phyloP scores from a whole-genome alignment of 1,140 invertebrate genomes.

The Eupristina koningsbergeri region DNA sequence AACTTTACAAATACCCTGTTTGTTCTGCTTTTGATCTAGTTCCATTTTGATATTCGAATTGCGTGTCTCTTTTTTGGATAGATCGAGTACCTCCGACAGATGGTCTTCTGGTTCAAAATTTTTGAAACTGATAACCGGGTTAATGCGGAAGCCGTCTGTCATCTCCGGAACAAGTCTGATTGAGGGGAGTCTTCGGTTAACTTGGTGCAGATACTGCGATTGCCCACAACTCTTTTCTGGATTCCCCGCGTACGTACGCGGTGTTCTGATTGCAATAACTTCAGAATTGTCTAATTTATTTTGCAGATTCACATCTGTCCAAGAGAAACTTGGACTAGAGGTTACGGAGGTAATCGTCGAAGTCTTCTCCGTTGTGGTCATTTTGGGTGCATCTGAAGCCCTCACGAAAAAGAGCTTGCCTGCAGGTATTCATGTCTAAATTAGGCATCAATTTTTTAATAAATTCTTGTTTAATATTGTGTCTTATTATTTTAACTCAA shows the following conservation, averaged over 20 bases:
- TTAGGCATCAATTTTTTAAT: neutral
- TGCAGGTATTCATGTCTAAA: neutral
- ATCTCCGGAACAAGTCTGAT: neutral
- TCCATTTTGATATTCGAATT: neutral
- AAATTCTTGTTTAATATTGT: neutral
- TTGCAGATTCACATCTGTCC: constrained; percentile 18
- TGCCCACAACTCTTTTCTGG: neutral
- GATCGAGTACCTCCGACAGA: constrained; percentile 36
- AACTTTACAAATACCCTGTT: constrained; percentile 12
- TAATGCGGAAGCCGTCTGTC: neutral
- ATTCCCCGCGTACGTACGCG: neutral
- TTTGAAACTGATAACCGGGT: neutral
- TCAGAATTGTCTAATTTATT: constrained; percentile 12
- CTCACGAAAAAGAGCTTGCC: constrained; percentile 48
- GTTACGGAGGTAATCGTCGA: constrained; percentile 1
- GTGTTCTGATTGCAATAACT: neutral
- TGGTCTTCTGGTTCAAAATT: neutral
- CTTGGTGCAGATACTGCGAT: neutral
- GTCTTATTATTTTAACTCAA: too few relatives aligned
- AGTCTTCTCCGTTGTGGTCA: neutral
- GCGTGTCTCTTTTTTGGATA: constrained; percentile 37
- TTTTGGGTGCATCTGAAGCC: constrained; percentile 41
- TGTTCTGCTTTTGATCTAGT: neutral
- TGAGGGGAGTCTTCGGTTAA: neutral
- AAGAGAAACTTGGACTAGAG: constrained; percentile 2